A percentile compares a stretch with the other conserved stretches of the same genome.
These are phyloP conservation scores for Thymelicus sylvestris DNA, from an alignment of 2,888 invertebrate genomes.

Conservation along the genomic window DNA sequence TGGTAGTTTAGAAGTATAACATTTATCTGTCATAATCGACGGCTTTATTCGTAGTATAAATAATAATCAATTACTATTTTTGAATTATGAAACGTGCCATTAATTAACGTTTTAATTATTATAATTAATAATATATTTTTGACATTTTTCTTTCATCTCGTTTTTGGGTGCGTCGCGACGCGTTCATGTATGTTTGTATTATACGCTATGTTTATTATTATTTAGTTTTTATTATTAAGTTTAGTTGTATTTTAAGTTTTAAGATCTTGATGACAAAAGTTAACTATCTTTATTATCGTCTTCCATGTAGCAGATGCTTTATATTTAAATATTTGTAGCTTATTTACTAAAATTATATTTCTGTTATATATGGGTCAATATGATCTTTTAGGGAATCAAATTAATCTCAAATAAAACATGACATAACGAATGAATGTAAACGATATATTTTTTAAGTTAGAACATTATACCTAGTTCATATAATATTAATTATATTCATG, in stretches of 20 bases:
- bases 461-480: neutral
- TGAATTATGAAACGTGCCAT: conserved; percentile 36
- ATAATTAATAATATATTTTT: conserved; percentile 45
- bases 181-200: conserved; percentile 78
- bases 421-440: neutral
- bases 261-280: conserved; percentile 43
- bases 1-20: conserved; percentile 10
- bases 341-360: conserved; percentile 16
- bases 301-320: conserved; percentile 66
- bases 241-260: conserved; percentile 19
- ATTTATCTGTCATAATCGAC: conserved; percentile 29
- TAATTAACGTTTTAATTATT: conserved; percentile 43
- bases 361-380: neutral
- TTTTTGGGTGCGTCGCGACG: conserved; percentile 73
- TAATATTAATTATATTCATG: conserved; percentile 17
- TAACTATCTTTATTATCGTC: conserved; percentile 65
- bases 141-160: conserved; percentile 64
- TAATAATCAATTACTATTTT: conserved; percentile 37
- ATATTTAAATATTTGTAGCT: conserved; percentile 43
- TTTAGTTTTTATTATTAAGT: conserved; percentile 27
- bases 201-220: conserved; percentile 62
- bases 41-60: conserved; percentile 36
- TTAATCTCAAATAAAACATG: conserved; percentile 1
- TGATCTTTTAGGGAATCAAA: neutral
- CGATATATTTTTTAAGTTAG: neutral